phyloP scores from a whole-genome alignment of 2,888 invertebrate species.

The Petrophora chlorosata region DNA sequence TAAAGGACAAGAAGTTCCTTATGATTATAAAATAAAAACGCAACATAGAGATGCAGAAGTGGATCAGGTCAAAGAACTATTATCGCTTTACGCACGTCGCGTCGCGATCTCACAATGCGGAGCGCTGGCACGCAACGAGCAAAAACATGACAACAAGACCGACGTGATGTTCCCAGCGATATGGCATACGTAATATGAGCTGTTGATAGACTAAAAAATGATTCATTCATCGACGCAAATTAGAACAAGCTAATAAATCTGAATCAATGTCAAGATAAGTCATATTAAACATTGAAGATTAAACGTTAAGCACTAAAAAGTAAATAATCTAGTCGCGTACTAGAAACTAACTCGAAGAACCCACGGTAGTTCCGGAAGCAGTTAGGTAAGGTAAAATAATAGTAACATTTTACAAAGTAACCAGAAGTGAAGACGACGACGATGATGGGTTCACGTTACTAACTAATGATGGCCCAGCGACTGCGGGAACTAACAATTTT shows the following conservation, averaged over 20 bases:
- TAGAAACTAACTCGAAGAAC: too few species aligned
- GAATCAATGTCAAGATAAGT: too few species aligned
- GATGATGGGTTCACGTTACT: constrained; percentile 40
- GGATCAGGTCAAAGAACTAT: constrained; percentile 35
- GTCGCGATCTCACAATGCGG: constrained; percentile 46
- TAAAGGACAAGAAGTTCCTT: not conserved
- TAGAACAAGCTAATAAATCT: too few species aligned
- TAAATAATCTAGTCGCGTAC: too few species aligned
- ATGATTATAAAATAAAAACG: constrained; percentile 7
- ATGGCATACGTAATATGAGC: constrained; percentile 45
- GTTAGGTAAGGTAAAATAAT: constrained; percentile 25
- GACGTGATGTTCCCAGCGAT: constrained; percentile 50
- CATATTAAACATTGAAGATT: too few species aligned
- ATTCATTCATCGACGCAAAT: too few species aligned
- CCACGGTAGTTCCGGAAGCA: constrained; percentile 20
- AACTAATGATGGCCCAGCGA: constrained; percentile 59
- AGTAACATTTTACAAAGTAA: constrained; percentile 29
- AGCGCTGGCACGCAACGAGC: constrained; percentile 46
- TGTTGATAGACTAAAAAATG: constrained; percentile 26
- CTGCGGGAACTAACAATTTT: constrained; percentile 66
- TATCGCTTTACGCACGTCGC: constrained; percentile 32
- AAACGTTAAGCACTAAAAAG: too few species aligned
- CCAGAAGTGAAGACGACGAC: constrained; percentile 37
- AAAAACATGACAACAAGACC: constrained; percentile 54
- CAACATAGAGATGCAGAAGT: constrained; percentile 24